Evolutionary conservation across 2,888 invertebrate genomes (phyloP), one percentile per base, ranked within the genome.

Genomic region (Dendrolimus houi): DNA sequence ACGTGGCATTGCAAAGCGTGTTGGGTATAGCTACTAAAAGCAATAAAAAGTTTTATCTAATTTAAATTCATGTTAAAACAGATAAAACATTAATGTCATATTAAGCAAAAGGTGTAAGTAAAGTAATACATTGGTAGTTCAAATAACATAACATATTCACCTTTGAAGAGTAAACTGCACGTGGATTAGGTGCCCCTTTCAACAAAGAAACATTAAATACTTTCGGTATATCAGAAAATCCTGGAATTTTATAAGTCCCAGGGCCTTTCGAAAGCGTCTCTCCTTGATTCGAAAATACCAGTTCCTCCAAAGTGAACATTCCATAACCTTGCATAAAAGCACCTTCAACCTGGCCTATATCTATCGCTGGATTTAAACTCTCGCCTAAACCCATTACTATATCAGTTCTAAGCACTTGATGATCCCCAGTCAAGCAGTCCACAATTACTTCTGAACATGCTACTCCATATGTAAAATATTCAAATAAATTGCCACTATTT

Each of bases 301-400:
- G 91, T 79, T 97, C 96, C 81, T 97, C 97, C 69, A 97, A 83
- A 1, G 95, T 95, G 74, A 94, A 96, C 63, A 96, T 86, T 1
- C 97, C 97, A 72, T 96, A 96, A 1, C 97, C 97, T 92, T 97
- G 97, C 77, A 95, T 92, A 74, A 97, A 97, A 0, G 93, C 97
- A 6, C 97, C 97, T 85, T 97, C 97, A 6, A 97, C 93, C 88
- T 97, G 97, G 0, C 97, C 97, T 62, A 97, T 95, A 69, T 97
- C 97, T 62, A 97, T 96, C 1, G 97, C 97, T 1, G 97, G 97
- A 80, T 97, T 97, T 58, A 97, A 83, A 81, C 96, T 97, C 70
- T 95, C 94, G 0, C 97, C 97, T 52, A 97, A 86, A 85, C 97
- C 97, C 97, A 97, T 97, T 0, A 97, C 96, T 64, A 97, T 96